phyloP scores from a whole-genome alignment of 1,140 invertebrate species.

The Delia radicum region DNA sequence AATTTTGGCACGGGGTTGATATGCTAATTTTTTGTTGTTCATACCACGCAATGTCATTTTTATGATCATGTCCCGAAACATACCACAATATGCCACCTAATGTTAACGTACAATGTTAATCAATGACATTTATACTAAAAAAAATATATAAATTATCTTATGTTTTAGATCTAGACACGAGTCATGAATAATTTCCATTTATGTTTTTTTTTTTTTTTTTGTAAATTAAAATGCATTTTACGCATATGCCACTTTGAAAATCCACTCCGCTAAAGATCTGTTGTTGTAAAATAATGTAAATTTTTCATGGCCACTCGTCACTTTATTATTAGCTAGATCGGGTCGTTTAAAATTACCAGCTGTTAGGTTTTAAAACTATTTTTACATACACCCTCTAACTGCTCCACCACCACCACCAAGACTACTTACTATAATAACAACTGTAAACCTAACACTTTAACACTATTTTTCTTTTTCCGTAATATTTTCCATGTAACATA shows the following conservation, averaged over 20 bases:
- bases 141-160: neutral
- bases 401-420: neutral
- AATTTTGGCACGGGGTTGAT: neutral
- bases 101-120: neutral
- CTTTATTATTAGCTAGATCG: neutral
- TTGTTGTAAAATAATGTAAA: neutral
- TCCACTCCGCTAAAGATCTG: neutral
- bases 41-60: neutral
- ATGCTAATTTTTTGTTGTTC: neutral
- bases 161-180: neutral
- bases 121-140: neutral
- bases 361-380: too few species aligned
- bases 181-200: neutral
- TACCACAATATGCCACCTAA: neutral
- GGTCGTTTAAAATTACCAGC: neutral
- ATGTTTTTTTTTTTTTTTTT: neutral
- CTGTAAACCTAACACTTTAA: constrained; percentile 1
- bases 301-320: neutral
- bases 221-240: constrained; percentile 13
- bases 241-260: constrained; percentile 4
- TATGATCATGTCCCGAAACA: neutral
- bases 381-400: neutral
- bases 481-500: neutral
- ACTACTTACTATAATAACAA: neutral
- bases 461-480: neutral